Base-by-base conservation (phyloP, 2,113 vertebrate species). In the Takifugu flavidus region DNA sequence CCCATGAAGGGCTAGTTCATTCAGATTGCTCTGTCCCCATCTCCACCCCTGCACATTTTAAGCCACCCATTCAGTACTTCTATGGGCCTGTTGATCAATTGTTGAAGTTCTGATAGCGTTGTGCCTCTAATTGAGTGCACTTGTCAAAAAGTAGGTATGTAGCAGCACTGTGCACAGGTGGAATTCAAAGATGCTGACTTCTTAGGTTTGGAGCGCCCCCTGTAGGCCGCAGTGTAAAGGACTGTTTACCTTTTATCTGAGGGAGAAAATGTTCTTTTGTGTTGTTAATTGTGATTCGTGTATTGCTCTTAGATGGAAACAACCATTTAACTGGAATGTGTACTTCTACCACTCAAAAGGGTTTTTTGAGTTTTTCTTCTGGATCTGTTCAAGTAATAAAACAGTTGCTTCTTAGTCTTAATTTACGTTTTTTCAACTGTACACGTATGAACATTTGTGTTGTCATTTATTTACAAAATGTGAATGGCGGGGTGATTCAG, bases 311-410 rank as follows among this genome's bases (percentile, higher is more conserved):
- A 74, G 55, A 72, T 76, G 59, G 68, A 60, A 75, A 55, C 72
- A 80, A 73, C 45, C 45, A 66, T 78, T 75, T 66, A 88, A 87
- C 89, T 86, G 82, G 85, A 89, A 86, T 71, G 67, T 73, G 62
- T 83, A 28, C 55, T 59, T 77, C 65, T 68, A 74, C 77, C 77
- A 72, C 75, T 73, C 72, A 28, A 74, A 56, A 75, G 20, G 45
- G 69, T 20, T 31, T 58, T 15, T 26, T 63, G 31, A 34, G 58
- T 62, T 74, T 68, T 47, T 85, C 54, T 53, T 70, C 65, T 63
- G 68, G 5, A 12, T 6, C 14, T 53, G 51, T 58, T 60, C 25
- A 29, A 62, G 52, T 73, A 72, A 64, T 62, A 56, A 39, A 14
- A 59, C 49, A 27, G 58, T 66, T 67, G 42, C 53, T 59, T 74